Evolutionary conservation across 2,888 invertebrate species (phyloP), one percentile per base, ranked within the genome.

Genomic region (Pardosa pseudoannulata): DNA sequence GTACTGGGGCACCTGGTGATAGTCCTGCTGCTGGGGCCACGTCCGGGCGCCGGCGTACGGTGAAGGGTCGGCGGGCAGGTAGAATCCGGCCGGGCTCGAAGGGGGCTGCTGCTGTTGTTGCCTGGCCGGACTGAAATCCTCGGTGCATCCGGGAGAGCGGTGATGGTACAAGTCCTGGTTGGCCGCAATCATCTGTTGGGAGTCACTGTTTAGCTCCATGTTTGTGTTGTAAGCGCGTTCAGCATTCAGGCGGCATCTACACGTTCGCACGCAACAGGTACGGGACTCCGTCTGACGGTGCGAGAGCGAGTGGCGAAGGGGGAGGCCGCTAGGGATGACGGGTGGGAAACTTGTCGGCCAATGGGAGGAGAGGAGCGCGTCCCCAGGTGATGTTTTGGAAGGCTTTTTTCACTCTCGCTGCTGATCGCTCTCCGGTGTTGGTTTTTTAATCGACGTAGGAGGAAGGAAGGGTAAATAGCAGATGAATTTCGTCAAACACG

Each of bases 251-350:
- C 65, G 31, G 65, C 65, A 65, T 29, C n/a, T n/a, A n/a, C n/a
- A 16, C 65, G 31, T 29, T 31, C 31, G 32, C 39, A 64, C 36
- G 81, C 81, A 81, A 81, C 81, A 81, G 81, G 81, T 81, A 74
- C 81, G 74, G 64, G 23, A 16, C 29, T 29, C 29, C 31, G 31
- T 65, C 65, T 65, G 29, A 29, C 27, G 64, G 31, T 71, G 64
- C 41, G 75, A n/a, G 46, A 74, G 31, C n/a, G 39, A 75, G 62
- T 39, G 50, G 16, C 46, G 39, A 50, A 46, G 32, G 56, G 31
- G 36, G 67, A 50, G 46, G 39, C 75, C 75, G 82, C 82, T 36
- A 64, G 41, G 74, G 73, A 75, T 65, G 75, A 82, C 71, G 82
- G 76, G 65, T 62, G 32, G 56, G 62, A 76, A 65, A 62, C 62